Percentiles rank a stretch among this genome's conserved stretches.
These are phyloP conservation scores for Mystacides longicornis DNA, from an alignment of 2,888 invertebrate genomes.

Conservation along the genomic window DNA sequence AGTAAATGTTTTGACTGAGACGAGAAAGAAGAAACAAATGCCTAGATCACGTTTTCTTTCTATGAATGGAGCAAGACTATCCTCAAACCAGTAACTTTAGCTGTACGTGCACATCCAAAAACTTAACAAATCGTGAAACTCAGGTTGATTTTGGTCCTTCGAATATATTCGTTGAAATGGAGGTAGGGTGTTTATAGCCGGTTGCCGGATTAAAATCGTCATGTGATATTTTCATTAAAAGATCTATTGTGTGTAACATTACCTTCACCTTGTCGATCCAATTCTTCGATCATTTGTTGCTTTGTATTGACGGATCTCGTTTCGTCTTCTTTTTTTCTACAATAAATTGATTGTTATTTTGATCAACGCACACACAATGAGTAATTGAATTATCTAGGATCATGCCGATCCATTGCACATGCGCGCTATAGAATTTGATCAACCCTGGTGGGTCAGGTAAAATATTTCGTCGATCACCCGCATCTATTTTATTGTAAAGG, in stretches of 20 bases:
- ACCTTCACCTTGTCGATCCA: slow-evolving; percentile 1
- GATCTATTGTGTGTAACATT: slow-evolving; percentile 1
- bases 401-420: not conserved
- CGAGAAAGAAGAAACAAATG: too few species aligned
- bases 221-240: not conserved
- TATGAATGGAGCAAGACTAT: too few species aligned
- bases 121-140: too few species aligned
- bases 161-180: not conserved
- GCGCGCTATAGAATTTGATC: slow-evolving; percentile 1
- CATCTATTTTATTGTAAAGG: too few species aligned
- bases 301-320: not conserved
- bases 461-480: not conserved
- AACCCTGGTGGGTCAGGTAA: not conserved
- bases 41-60: too few species aligned
- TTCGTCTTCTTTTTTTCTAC: not conserved
- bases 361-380: slow-evolving; percentile 1
- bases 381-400: slow-evolving; percentile 1
- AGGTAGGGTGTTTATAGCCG: not conserved
- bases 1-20: too few species aligned
- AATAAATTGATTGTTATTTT: not conserved
- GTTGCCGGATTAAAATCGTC: not conserved
- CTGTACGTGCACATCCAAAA: too few species aligned
- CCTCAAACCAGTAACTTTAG: too few species aligned
- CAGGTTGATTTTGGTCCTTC: too few species aligned
- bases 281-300: slow-evolving; percentile 1